Conservation (phyloP, 2,888 invertebrate species). For the Gandaritis pyraliata region DNA sequence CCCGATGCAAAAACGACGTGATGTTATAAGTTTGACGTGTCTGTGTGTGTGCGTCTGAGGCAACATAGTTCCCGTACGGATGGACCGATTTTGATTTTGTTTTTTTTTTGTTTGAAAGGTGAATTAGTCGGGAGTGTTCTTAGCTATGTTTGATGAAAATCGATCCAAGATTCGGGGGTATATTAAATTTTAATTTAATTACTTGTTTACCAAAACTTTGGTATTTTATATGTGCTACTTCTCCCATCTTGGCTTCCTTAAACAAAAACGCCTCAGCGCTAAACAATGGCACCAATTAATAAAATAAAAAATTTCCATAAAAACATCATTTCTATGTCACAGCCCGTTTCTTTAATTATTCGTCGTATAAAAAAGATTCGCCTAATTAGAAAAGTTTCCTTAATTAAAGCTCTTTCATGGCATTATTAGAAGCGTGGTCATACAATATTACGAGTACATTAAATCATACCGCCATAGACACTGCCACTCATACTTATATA, state of each 20-base stretch:
- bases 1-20: no score
- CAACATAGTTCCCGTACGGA: no score
- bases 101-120: no score
- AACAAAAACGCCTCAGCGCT: constrained; percentile 29
- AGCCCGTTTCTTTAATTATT: constrained; percentile 43
- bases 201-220: constrained; percentile 55
- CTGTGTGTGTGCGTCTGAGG: no score
- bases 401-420: constrained; percentile 34
- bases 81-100: no score
- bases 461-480: constrained; percentile 32
- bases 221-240: constrained; percentile 64
- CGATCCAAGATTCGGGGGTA: no score
- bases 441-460: constrained; percentile 10
- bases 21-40: no score
- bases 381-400: constrained; percentile 36
- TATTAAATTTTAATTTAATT: no score
- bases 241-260: constrained; percentile 24
- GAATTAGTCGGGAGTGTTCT: no score
- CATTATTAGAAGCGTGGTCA: constrained; percentile 30
- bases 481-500: constrained; percentile 24
- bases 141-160: no score
- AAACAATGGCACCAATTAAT: constrained; percentile 46
- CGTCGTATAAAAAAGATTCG: constrained; percentile 36
- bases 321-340: constrained; percentile 37
- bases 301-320: constrained; percentile 37